Base-by-base conservation (phyloP, 2,888 invertebrate species). In the Metalampra italica region DNA sequence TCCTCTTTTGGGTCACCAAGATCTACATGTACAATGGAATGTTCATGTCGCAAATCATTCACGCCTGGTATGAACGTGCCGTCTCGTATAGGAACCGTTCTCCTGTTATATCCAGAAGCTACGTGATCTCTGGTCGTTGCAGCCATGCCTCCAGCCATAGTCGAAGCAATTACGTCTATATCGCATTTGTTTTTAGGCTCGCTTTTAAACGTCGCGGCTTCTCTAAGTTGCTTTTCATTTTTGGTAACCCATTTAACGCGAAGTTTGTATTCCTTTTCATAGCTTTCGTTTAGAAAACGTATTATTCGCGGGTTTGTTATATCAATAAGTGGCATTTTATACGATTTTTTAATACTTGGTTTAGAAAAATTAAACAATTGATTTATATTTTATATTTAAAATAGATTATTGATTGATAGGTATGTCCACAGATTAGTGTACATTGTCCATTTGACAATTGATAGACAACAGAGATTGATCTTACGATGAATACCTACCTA, bases 271-370 rank as follows among this genome's bases (percentile, higher is more conserved):
- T 79, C 79, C 45, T 69, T 77, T 40, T 77, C 74, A 54, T 75
- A 75, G 45, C 64, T 71, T 55, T 80, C 78, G 29, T 64, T 66
- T 7, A 79, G 65, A 52, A 78, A 71, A 46, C 65, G 69, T 41
- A 78, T 75, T 3, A 73, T 55, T n/a, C 64, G 65, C 0, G 79
- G 79, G 22, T 72, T 73, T 3, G 64, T 73, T 40, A 78, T 72
- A 48, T 81, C 79, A 11, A 66, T 15, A 30, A 70, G 48, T 46
- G 77, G 64, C 75, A 79, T 78, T 57, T 56, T 67, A 29, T 12
- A 29, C 9, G 29, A 36, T 29, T 45, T 41, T 40, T 29, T 36
- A 38, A 29, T 36, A 45, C 11, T n/a, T n/a, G 38, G 22, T 22
- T 22, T 22, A 22, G 22, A 22, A 3, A 22, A 22, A 22, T 22